A percentile compares a stretch with the other conserved stretches of the same genome.
These are phyloP conservation scores for Hydrochoerus hydrochaeris DNA, from an alignment of 2,113 vertebrate species.

Conservation along the genomic window DNA sequence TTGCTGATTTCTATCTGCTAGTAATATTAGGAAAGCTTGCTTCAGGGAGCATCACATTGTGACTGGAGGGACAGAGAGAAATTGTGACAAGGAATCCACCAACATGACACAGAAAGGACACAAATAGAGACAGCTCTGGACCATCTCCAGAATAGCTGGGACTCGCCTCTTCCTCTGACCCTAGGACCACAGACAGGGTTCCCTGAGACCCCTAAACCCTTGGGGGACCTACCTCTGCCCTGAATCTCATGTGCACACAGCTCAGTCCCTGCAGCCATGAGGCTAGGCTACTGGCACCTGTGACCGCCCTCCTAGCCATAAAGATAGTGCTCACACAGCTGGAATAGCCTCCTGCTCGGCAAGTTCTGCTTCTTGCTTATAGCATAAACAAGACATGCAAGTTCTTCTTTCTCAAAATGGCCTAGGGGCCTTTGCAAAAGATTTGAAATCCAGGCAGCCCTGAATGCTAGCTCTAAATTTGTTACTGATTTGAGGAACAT, in stretches of 20 bases:
- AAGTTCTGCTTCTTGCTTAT: neutral
- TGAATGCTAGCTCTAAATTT: neutral
- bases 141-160: neutral
- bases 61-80: neutral
- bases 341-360: neutral
- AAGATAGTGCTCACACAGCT: neutral
- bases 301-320: neutral
- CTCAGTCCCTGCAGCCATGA: neutral
- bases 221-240: neutral
- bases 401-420: neutral
- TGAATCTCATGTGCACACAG: rapidly evolving
- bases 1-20: neutral
- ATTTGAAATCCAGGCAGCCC: neutral
- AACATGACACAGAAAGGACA: neutral
- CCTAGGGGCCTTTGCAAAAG: neutral
- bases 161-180: neutral
- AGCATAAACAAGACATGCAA: neutral
- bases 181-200: neutral
- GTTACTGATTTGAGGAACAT: neutral
- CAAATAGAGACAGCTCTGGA: neutral
- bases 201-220: neutral
- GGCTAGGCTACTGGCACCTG: neutral
- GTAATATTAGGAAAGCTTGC: too few species aligned
- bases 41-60: neutral
- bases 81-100: conserved; percentile 9